These are phyloP conservation scores for Chrysina gloriosa DNA, from an alignment of 2,888 invertebrate species.

Conservation along the genomic window DNA sequence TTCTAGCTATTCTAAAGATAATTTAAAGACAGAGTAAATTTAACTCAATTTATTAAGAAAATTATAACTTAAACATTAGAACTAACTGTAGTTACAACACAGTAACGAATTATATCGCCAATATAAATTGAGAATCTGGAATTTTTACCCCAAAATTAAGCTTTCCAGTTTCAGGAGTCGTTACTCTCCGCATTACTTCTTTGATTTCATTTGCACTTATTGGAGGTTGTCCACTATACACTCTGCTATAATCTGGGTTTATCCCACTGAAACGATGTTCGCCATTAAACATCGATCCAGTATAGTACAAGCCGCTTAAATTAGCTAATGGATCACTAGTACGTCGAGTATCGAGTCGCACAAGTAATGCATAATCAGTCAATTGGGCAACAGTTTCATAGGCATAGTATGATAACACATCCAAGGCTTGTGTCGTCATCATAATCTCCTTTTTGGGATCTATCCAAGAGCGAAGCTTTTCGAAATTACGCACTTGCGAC, in stretches of 20 bases:
- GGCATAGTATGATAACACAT: constrained; percentile 85
- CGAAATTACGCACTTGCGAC: constrained; percentile 53
- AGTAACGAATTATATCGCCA: constrained; percentile 57
- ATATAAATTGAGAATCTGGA: constrained; percentile 59
- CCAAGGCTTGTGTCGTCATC: constrained; percentile 74
- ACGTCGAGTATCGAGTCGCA: constrained; percentile 80
- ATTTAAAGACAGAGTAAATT: no score
- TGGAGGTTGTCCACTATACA: constrained; percentile 75
- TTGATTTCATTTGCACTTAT: constrained; percentile 84
- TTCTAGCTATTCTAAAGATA: no score
- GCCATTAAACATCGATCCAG: constrained; percentile 71
- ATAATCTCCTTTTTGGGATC: constrained; percentile 73
- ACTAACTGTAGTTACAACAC: background rate
- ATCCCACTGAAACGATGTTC: constrained; percentile 65
- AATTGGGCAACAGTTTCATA: constrained; percentile 92
- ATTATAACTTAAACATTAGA: background rate
- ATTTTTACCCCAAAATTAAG: constrained; percentile 66
- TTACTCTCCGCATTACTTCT: constrained; percentile 83
- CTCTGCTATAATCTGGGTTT: constrained; percentile 66
- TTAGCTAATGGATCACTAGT: constrained; percentile 78
- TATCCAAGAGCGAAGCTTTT: constrained; percentile 73
- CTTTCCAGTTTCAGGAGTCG: constrained; percentile 71
- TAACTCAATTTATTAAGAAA: no score
- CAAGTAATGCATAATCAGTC: constrained; percentile 84
- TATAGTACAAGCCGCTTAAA: constrained; percentile 74